A percentile compares a stretch with the other conserved stretches of the same genome.
phyloP scores from a whole-genome alignment of 1,140 invertebrate species.

The Atta cephalotes region DNA sequence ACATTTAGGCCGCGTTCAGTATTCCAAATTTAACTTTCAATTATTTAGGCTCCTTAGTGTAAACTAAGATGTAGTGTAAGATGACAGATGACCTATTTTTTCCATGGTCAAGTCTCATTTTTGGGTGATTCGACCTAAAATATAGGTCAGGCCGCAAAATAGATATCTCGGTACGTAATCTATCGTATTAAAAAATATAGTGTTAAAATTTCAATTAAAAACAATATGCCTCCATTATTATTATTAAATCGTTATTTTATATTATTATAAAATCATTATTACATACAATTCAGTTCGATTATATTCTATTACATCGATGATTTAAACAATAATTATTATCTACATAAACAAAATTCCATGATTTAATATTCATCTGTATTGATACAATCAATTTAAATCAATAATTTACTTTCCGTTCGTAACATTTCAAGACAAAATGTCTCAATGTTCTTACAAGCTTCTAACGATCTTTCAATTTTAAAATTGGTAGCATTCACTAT shows the following conservation, averaged over 20 bases:
- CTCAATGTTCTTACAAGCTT: neutral
- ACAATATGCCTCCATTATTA: neutral
- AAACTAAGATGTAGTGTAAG: too few relatives aligned
- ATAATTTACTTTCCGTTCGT: neutral
- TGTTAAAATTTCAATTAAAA: neutral
- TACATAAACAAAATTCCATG: neutral
- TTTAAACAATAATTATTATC: neutral
- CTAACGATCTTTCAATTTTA: conserved; percentile 66
- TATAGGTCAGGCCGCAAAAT: too few relatives aligned
- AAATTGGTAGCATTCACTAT: conserved; percentile 65
- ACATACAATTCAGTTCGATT: neutral
- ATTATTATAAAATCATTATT: neutral
- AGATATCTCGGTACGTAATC: neutral
- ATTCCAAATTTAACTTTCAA: too few relatives aligned
- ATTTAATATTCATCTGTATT: neutral
- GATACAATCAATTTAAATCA: neutral
- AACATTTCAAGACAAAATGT: neutral
- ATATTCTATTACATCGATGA: neutral
- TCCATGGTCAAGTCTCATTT: too few relatives aligned
- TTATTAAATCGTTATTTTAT: neutral
- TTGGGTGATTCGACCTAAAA: too few relatives aligned
- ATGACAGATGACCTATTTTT: too few relatives aligned
- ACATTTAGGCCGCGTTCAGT: too few relatives aligned
- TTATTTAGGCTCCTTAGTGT: too few relatives aligned
- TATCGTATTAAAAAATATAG: neutral